Conservation (phyloP, 2,888 invertebrate species). For the Diarsia dahlii region DNA sequence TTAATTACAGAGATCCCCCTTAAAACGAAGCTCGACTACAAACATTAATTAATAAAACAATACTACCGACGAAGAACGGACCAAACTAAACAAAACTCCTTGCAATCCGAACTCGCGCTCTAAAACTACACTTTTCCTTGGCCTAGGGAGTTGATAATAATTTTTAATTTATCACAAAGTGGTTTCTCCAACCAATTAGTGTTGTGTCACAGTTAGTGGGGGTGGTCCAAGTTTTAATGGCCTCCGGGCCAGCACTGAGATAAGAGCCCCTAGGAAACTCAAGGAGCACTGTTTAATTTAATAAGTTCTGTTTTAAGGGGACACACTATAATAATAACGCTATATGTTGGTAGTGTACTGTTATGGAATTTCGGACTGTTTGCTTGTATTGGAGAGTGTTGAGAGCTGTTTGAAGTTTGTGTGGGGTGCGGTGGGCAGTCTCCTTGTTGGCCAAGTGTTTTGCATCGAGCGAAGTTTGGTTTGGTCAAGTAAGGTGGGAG, state of each 20-base stretch:
- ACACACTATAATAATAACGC: conserved; percentile 56
- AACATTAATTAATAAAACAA: conserved; percentile 53
- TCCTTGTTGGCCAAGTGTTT: not conserved
- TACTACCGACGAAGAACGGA: conserved; percentile 15
- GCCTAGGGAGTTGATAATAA: conserved; percentile 65
- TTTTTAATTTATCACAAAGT: conserved; percentile 75
- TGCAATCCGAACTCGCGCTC: conserved; percentile 47
- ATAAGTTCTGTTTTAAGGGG: conserved; percentile 73
- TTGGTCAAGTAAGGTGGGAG: not conserved
- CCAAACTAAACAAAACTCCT: conserved; percentile 56
- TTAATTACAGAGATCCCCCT: conserved; percentile 30
- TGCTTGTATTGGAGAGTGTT: conserved; percentile 22
- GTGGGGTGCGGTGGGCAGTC: not conserved
- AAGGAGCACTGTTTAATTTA: conserved; percentile 76
- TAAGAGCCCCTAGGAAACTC: conserved; percentile 75
- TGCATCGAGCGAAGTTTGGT: conserved; percentile 19
- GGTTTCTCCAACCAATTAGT: conserved; percentile 79
- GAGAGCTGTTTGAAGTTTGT: conserved; percentile 24
- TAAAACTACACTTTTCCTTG: conserved; percentile 60
- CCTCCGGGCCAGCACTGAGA: conserved; percentile 70
- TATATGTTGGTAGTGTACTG: conserved; percentile 28
- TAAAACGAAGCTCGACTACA: conserved; percentile 26
- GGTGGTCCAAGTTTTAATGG: conserved; percentile 79
- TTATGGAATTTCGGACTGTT: conserved; percentile 41
- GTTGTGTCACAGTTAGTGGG: conserved; percentile 74